Evolutionary conservation across 2,113 vertebrate genomes (phyloP), one percentile per base, ranked within the genome.

Genomic region (Pogona vitticeps): DNA sequence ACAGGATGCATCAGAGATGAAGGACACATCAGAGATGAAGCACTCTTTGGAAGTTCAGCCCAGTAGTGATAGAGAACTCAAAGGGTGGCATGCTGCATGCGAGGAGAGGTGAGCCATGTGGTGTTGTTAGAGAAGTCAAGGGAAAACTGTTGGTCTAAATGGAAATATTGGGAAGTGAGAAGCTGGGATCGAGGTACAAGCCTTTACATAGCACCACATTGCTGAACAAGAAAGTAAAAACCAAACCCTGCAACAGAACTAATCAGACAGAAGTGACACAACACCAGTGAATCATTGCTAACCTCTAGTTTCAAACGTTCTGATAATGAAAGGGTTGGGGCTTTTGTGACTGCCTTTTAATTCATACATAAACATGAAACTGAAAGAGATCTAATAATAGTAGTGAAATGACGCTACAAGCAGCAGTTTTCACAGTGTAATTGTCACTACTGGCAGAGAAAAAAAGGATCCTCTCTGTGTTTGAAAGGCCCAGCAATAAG

Each of bases 351-450:
- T 91, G 84, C 82, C 86, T 92, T 92, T 91, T 75, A 73, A 90
- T 63, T 75, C 85, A 85, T 81, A 89, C 81, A 90, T 90, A 86
- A 8, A 88, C 75, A 80, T 80, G 84, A 86, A 88, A 84, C 70
- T 73, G 86, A 91, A 91, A 88, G 84, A 82, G 92, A 88, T 61
- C 83, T 92, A 91, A 90, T 89, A 88, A 91, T 90, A 93, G 91
- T 72, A 80, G 82, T 67, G 75, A 82, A 71, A 77, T 63, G 67
- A 86, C 76, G 84, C 42, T 38, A 3, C 82, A 78, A 59, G 81
- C 89, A 88, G 81, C 76, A 58, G 73, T 90, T 90, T 88, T 78
- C 76, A 68, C 65, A 76, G 85, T 56, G 40, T 88, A 91, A 94
- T 94, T 89, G 88, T 14, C 80, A 20, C 38, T 73, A 59, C n/a